Percentiles rank a stretch among this genome's conserved stretches.
These are phyloP conservation scores for Epizoanthus illoricatus DNA, from an alignment of 92 coral and sea anemone species.

Conservation along the genomic window DNA sequence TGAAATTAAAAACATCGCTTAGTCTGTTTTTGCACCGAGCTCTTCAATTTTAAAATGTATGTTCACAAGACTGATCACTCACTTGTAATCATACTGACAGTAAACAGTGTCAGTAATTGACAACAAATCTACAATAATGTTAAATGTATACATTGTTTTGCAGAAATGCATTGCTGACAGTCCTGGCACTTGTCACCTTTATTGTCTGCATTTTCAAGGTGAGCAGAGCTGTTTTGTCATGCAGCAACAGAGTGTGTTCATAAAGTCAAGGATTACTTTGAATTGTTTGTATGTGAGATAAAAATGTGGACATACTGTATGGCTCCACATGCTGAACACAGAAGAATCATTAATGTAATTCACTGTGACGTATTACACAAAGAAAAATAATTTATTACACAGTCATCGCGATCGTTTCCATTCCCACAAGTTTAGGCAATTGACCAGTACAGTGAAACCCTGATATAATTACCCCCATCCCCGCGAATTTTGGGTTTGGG, in stretches of 20 bases:
- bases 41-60: too few species aligned
- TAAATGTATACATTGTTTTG: background rate
- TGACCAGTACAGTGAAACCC: too few species aligned
- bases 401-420: too few species aligned
- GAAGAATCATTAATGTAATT: background rate
- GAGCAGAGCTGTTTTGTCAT: background rate
- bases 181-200: slow-evolving; percentile 68
- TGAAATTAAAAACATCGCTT: too few species aligned
- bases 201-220: slow-evolving; percentile 78
- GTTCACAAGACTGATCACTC: too few species aligned
- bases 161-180: slow-evolving; percentile 75
- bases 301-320: too few species aligned
- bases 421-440: too few species aligned
- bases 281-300: background rate
- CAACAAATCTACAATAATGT: too few species aligned
- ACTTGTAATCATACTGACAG: background rate
- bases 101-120: background rate
- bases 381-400: too few species aligned
- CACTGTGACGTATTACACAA: background rate
- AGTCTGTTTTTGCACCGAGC: too few species aligned
- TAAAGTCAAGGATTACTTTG: background rate
- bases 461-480: too few species aligned
- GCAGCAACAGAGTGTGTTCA: background rate
- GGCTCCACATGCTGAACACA: background rate
- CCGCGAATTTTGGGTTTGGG: too few species aligned